Evolutionary conservation across 1,140 invertebrate species (phyloP).

Genomic region (Ganaspis sp.): DNA sequence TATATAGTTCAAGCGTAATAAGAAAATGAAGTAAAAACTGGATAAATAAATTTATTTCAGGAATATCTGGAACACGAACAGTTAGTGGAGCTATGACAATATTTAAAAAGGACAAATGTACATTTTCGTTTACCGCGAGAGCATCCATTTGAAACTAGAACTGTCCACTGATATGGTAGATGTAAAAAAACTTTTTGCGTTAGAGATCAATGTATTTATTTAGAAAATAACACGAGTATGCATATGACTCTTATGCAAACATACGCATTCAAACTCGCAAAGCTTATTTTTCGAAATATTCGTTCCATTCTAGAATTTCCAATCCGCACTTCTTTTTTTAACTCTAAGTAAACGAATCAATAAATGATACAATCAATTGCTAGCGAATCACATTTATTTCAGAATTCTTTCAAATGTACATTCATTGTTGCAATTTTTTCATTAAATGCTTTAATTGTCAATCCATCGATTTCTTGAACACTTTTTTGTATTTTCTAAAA

Average conservation of each 20-base stretch:
- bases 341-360: too few relatives aligned
- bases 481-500: too few relatives aligned
- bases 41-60: too few relatives aligned
- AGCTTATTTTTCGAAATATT: not conserved
- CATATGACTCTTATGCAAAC: not conserved
- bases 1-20: too few relatives aligned
- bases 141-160: not conserved
- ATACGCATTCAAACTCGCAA: not conserved
- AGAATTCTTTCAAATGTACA: too few relatives aligned
- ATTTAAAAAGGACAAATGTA: not conserved
- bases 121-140: not conserved
- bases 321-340: not conserved
- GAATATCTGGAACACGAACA: too few relatives aligned
- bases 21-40: too few relatives aligned
- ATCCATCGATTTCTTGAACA: not conserved
- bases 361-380: too few relatives aligned
- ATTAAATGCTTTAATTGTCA: too few relatives aligned
- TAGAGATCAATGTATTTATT: not conserved
- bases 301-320: not conserved
- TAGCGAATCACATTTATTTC: too few relatives aligned
- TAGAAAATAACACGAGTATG: not conserved
- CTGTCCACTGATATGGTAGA: not conserved
- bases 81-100: conserved; percentile 5
- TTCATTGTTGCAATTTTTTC: too few relatives aligned
- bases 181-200: conserved; percentile 22